A percentile compares a stretch with the other conserved stretches of the same genome.
Evolutionary conservation across 2,113 vertebrate species (phyloP).

Genomic region (Chaetura pelagica): DNA sequence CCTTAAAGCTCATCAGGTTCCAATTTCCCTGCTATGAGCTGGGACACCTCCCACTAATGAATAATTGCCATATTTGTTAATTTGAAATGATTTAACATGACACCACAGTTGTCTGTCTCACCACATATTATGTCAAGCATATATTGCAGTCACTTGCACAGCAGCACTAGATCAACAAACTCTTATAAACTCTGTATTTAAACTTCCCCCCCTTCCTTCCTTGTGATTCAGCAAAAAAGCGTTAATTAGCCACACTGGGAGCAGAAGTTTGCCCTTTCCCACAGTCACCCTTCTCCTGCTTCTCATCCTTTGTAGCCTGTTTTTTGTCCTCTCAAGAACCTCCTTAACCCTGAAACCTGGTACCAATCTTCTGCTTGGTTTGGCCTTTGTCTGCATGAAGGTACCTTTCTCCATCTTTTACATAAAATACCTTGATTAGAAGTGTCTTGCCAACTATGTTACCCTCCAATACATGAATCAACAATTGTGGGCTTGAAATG

Average conservation of each 20-base stretch:
- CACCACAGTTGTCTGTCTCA: accelerated
- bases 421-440: background rate
- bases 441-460: background rate
- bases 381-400: background rate
- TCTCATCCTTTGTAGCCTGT: background rate
- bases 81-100: background rate
- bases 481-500: background rate
- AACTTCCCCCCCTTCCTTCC: conserved; percentile 1
- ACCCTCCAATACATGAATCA: background rate
- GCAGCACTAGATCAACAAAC: background rate
- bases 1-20: too few species aligned
- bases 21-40: too few species aligned
- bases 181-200: background rate
- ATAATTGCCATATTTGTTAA: background rate
- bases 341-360: background rate
- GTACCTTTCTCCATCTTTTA: background rate
- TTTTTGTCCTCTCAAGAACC: background rate
- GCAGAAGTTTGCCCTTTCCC: conserved; percentile 32
- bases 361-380: background rate
- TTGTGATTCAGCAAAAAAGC: background rate
- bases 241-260: background rate
- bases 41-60: background rate
- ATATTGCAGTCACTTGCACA: background rate
- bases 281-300: conserved; percentile 39
- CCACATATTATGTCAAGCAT: accelerated